These are phyloP conservation scores for Chalcis sispes DNA, from an alignment of 2,888 invertebrate genomes.

Conservation along the genomic window DNA sequence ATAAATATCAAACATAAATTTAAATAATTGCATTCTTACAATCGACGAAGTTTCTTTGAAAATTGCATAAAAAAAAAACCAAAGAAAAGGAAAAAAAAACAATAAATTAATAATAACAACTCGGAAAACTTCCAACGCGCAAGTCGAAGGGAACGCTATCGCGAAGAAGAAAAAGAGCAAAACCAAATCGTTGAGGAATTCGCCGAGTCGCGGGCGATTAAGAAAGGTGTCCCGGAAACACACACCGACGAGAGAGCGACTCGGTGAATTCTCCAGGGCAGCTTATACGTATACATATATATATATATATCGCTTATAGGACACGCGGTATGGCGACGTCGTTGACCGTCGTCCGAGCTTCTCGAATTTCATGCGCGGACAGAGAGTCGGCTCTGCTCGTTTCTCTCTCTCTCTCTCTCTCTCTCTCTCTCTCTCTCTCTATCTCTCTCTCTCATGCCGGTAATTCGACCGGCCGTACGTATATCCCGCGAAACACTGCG, in stretches of 20 bases:
- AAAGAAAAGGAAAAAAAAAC: too few species aligned
- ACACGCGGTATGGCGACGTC: neutral
- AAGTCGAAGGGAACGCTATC: neutral
- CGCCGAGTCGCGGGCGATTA: neutral
- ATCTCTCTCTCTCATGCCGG: too few species aligned
- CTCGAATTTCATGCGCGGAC: conserved; percentile 1
- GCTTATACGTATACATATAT: neutral
- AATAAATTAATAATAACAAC: too few species aligned
- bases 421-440: too few species aligned
- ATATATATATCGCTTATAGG: neutral
- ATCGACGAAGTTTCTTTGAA: too few species aligned
- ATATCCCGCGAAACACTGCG: too few species aligned
- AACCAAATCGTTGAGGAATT: neutral
- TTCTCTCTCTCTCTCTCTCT: too few species aligned
- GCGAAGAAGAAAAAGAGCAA: neutral
- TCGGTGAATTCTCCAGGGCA: neutral
- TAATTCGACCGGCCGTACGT: too few species aligned
- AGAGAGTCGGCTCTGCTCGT: neutral
- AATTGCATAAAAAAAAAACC: too few species aligned
- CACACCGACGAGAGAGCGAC: neutral
- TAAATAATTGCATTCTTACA: too few species aligned
- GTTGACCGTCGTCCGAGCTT: neutral
- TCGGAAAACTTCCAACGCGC: too few species aligned
- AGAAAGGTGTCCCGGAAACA: neutral
- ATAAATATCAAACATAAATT: too few species aligned